Base-by-base conservation (phyloP, 2,888 invertebrate genomes). In the Bellardia bayeri region DNA sequence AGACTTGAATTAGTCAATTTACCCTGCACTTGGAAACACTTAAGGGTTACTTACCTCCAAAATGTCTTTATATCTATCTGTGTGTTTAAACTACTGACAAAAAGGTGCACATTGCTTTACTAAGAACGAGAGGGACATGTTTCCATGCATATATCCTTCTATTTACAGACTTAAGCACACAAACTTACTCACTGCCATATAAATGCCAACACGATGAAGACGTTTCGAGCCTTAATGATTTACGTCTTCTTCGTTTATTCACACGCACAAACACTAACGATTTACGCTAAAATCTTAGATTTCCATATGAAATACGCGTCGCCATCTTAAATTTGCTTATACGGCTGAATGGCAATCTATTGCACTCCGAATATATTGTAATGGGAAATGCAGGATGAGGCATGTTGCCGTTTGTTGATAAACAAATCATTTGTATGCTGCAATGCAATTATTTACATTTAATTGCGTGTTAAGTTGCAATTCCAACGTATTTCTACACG, bases 401-500 rank as follows among this genome's bases (percentile, higher is more conserved):
- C 33, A 11, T 16, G 72, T 71, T 83, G 89, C 63, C 78, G 45
- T 71, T 72, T 79, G 82, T 81, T 88, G 89, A 91, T 92, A 92
- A 92, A 92, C 92, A 92, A 92, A 92, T 92, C 92, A 91, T 92
- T 92, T 91, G 90, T 92, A 92, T 92, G 92, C 92, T 91, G 90
- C 90, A 90, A 91, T 91, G 89, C 88, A 92, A 92, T 92, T 92
- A 92, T 92, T 92, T 92, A 92, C 91, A 92, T 90, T 92, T 92
- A 92, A 92, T 92, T 92, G 93, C 91, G 92, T 92, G 93, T 92
- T 92, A 92, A 92, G 92, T 92, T 87, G 66, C 54, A 79, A 61
- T 82, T 79, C 78, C 61, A 78, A 33, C 72, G 66, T 16, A 82
- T 74, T 78, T 64, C 76, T 56, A 33, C 66, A 58, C 45, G 37